A percentile compares a stretch with the other conserved stretches of the same genome.
These are phyloP conservation scores for Hesperia comma DNA, from an alignment of 2,888 invertebrate genomes.

Conservation along the genomic window DNA sequence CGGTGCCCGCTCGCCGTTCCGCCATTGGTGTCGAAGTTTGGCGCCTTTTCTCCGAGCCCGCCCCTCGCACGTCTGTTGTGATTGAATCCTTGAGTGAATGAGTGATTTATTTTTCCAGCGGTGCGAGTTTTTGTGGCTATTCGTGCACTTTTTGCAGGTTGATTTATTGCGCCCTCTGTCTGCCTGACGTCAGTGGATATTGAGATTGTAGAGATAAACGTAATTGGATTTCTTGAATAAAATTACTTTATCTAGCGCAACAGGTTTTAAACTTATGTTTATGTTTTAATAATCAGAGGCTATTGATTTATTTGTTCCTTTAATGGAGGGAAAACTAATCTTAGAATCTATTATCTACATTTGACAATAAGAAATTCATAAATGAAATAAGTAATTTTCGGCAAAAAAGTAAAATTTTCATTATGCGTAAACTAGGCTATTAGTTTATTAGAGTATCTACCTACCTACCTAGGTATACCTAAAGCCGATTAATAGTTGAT, in stretches of 20 bases:
- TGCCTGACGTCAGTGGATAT: constrained; percentile 37
- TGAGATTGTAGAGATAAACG: constrained; percentile 37
- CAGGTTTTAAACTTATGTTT: not conserved
- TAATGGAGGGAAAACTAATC: too few relatives aligned
- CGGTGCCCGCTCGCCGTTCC: constrained; percentile 56
- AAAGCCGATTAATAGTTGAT: too few relatives aligned
- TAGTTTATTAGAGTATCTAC: too few relatives aligned
- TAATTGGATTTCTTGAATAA: constrained; percentile 28
- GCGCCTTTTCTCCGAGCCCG: constrained; percentile 80
- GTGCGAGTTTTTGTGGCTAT: constrained; percentile 55
- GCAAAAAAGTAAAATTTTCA: too few relatives aligned
- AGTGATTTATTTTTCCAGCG: constrained; percentile 74
- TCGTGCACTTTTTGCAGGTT: constrained; percentile 59
- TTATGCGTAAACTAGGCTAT: too few relatives aligned
- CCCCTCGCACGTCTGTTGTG: constrained; percentile 78
- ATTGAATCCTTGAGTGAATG: constrained; percentile 70
- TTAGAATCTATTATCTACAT: too few relatives aligned
- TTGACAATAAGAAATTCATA: too few relatives aligned
- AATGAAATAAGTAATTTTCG: too few relatives aligned
- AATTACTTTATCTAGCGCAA: constrained; percentile 3
- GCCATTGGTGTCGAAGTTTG: constrained; percentile 80
- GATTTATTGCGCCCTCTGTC: constrained; percentile 63
- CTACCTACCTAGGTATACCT: too few relatives aligned
- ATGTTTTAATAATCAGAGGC: not conserved
- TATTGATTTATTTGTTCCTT: too few relatives aligned